These are phyloP conservation scores for Penaeus indicus DNA, from an alignment of 1,140 invertebrate genomes.

Conservation along the genomic window DNA sequence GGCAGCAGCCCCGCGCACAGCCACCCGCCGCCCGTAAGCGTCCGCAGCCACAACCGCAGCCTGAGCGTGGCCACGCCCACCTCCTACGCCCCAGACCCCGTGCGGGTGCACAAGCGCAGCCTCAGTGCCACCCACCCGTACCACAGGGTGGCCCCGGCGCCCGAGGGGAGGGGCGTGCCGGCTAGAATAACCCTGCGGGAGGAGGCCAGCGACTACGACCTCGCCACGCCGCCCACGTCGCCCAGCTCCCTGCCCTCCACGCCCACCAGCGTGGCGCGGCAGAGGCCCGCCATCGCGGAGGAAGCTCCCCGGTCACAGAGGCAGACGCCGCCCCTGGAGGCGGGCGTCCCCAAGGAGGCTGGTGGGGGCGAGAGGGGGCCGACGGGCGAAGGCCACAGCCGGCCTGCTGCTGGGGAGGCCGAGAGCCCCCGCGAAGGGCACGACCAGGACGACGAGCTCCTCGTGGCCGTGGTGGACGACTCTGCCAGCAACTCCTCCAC, in stretches of 20 bases:
- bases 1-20: constrained; percentile 43
- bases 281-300: neutral
- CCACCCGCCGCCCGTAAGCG: neutral
- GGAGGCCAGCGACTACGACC: constrained; percentile 34
- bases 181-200: constrained; percentile 53
- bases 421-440: neutral
- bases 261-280: neutral
- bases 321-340: too few relatives aligned
- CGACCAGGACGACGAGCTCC: constrained; percentile 28
- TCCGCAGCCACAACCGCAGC: constrained; percentile 44
- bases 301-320: neutral
- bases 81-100: constrained; percentile 43
- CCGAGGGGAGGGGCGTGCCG: constrained; percentile 38
- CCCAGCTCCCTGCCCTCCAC: constrained; percentile 42
- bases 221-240: neutral
- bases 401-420: too few relatives aligned
- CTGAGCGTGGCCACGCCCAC: constrained; percentile 49
- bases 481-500: neutral
- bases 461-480: constrained; percentile 17
- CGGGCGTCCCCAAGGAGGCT: too few relatives aligned
- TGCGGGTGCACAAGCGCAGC: constrained; percentile 49
- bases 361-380: too few relatives aligned
- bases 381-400: too few relatives aligned
- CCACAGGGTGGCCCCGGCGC: constrained; percentile 47
- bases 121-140: constrained; percentile 50